A percentile compares a stretch with the other conserved stretches of the same genome.
Conservation (phyloP, 2,888 invertebrate species). For the Drosophila ezoana region DNA sequence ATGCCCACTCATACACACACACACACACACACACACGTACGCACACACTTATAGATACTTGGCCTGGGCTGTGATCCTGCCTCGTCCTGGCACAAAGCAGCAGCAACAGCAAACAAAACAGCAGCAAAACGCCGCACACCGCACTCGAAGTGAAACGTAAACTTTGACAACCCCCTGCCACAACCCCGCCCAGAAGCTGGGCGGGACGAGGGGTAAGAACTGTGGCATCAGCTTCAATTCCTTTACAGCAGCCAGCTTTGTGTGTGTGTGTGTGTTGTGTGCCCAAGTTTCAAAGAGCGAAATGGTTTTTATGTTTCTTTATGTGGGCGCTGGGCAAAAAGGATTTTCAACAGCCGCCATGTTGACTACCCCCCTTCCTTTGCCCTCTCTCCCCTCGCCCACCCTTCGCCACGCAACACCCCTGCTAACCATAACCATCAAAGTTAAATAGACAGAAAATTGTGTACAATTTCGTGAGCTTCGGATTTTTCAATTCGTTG, state of each 20-base stretch:
- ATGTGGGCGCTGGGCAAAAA: slow-evolving; percentile 70
- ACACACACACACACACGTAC: slow-evolving; percentile 10
- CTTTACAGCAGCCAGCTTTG: slow-evolving; percentile 36
- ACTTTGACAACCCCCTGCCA: slow-evolving; percentile 74
- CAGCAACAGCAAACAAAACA: slow-evolving; percentile 39
- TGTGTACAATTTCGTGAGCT: slow-evolving; percentile 80
- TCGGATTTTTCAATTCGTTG: slow-evolving; percentile 79
- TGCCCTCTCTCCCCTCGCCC: neutral
- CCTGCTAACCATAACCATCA: slow-evolving; percentile 52
- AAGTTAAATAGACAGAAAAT: slow-evolving; percentile 83
- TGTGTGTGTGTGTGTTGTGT: slow-evolving; percentile 40
- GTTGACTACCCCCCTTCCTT: slow-evolving; percentile 19
- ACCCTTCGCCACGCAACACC: neutral
- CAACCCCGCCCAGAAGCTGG: slow-evolving; percentile 10
- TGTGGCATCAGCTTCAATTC: slow-evolving; percentile 41
- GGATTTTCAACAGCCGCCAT: slow-evolving; percentile 55
- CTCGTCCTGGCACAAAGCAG: slow-evolving; percentile 30
- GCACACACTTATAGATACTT: slow-evolving; percentile 37
- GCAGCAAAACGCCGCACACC: slow-evolving; percentile 53
- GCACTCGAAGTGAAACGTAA: slow-evolving; percentile 79
- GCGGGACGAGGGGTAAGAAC: neutral
- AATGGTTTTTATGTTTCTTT: slow-evolving; percentile 80
- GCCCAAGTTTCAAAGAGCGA: slow-evolving; percentile 69
- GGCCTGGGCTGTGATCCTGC: slow-evolving; percentile 48
- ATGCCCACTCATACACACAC: slow-evolving; percentile 40